Conservation (phyloP, 1,140 invertebrate species). For the Acarapis woodi region DNA sequence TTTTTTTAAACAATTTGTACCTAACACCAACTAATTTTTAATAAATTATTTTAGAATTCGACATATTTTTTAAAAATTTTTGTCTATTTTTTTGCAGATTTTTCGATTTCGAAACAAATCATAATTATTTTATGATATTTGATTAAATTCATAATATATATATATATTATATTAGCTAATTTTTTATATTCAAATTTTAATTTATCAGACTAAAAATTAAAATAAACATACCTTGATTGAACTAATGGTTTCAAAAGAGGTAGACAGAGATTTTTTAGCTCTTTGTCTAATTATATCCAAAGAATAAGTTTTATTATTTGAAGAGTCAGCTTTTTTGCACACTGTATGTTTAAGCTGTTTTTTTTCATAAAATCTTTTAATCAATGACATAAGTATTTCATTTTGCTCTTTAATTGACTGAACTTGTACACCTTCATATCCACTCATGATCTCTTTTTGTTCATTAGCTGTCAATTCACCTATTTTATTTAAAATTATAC, state of each 20-base stretch:
- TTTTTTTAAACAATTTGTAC: too few species aligned
- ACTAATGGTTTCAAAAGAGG: slow-evolving; percentile 20
- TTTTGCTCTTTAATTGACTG: slow-evolving; percentile 38
- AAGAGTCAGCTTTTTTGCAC: neutral
- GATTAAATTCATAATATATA: too few species aligned
- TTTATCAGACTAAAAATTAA: too few species aligned
- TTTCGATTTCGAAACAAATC: too few species aligned
- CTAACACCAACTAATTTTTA: too few species aligned
- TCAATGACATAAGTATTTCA: slow-evolving; percentile 60
- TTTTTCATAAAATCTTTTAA: slow-evolving; percentile 54
- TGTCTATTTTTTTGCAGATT: too few species aligned
- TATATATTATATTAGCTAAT: too few species aligned
- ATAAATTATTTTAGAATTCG: too few species aligned
- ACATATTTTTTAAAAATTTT: too few species aligned
- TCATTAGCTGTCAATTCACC: slow-evolving; percentile 52
- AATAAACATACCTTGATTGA: slow-evolving; percentile 15
- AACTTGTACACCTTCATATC: slow-evolving; percentile 39
- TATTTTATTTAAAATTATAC: slow-evolving; percentile 42
- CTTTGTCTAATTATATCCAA: slow-evolving; percentile 18
- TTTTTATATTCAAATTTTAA: too few species aligned
- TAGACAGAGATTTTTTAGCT: slow-evolving; percentile 20
- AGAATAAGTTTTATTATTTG: neutral
- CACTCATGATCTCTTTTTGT: slow-evolving; percentile 43
- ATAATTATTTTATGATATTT: too few species aligned
- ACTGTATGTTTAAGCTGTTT: slow-evolving; percentile 49